These are phyloP conservation scores for Intellagama lesueurii DNA, from an alignment of 2,797 vertebrate genomes.

Conservation along the genomic window DNA sequence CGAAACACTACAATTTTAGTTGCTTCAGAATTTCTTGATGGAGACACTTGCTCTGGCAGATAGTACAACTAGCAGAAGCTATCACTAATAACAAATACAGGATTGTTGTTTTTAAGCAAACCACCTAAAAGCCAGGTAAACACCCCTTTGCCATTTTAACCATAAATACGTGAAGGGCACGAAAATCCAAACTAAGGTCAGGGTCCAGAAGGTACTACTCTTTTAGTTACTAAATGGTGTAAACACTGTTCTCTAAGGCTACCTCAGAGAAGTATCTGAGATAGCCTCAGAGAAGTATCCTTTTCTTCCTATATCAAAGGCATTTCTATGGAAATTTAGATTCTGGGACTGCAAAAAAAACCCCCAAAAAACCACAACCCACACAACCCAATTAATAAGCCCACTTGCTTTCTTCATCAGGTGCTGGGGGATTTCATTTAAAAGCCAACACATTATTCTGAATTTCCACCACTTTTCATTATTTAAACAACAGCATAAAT, in stretches of 20 bases:
- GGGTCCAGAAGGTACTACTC: constrained; percentile 27
- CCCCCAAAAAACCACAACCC: background rate
- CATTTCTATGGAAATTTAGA: constrained; percentile 20
- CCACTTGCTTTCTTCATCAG: constrained; percentile 57
- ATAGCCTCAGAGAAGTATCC: background rate
- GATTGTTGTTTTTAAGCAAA: background rate
- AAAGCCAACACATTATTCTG: constrained; percentile 39
- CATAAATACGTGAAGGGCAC: constrained; percentile 10
- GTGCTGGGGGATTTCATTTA: constrained; percentile 37
- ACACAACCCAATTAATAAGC: too few species aligned
- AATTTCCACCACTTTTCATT: constrained; percentile 40
- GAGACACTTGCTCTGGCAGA: background rate
- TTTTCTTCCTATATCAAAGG: constrained; percentile 37
- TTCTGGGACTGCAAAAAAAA: constrained; percentile 9
- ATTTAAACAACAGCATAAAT: constrained; percentile 33
- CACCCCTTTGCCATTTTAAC: constrained; percentile 23
- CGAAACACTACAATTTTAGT: background rate
- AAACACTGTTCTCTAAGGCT: constrained; percentile 35
- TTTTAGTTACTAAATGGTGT: constrained; percentile 53
- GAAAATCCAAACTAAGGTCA: background rate
- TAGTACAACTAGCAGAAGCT: background rate
- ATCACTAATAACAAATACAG: constrained; percentile 2
- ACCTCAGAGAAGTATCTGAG: background rate
- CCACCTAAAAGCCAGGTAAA: background rate
- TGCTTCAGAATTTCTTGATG: constrained; percentile 1